Percentiles rank a stretch among this genome's conserved stretches.
Evolutionary conservation across 2,797 vertebrate species (phyloP).

Genomic region (Sparidentex hasta): DNA sequence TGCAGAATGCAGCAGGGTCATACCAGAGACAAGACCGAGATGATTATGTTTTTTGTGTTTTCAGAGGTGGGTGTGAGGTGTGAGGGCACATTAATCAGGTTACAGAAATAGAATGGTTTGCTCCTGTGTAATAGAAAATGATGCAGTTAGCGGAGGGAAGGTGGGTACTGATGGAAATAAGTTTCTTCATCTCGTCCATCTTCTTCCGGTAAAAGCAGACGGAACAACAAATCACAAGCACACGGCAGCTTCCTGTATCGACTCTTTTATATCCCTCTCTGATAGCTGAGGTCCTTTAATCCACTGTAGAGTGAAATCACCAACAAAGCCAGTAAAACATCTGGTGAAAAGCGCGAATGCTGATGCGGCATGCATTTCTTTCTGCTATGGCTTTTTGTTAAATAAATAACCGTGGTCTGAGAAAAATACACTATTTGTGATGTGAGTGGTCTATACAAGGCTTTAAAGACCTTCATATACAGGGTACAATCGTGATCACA

Average conservation of each 20-base stretch:
- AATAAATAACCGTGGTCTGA: background rate
- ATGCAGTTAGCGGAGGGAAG: constrained; percentile 21
- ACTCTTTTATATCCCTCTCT: background rate
- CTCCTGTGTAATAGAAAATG: constrained; percentile 31
- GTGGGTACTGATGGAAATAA: constrained; percentile 37
- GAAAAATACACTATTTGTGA: background rate
- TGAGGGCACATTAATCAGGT: constrained; percentile 46
- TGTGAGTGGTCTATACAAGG: background rate
- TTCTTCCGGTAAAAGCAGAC: constrained; percentile 19
- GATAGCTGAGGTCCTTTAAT: background rate
- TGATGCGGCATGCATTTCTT: background rate
- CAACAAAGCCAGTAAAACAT: background rate
- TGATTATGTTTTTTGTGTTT: constrained; percentile 1
- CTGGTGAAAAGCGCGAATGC: background rate
- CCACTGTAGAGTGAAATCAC: background rate
- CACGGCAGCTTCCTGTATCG: constrained; percentile 11
- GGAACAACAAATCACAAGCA: constrained; percentile 8
- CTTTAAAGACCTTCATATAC: background rate
- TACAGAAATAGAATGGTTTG: constrained; percentile 37
- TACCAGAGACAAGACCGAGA: constrained; percentile 19
- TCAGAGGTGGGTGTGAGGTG: background rate
- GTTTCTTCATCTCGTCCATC: background rate
- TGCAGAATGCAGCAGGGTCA: constrained; percentile 27
- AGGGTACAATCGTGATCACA: background rate
- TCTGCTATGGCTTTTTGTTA: background rate